Percentiles rank a stretch among this genome's conserved stretches.
Conservation (phyloP, 2,113 vertebrate genomes). For the Gymnarchus niloticus region DNA sequence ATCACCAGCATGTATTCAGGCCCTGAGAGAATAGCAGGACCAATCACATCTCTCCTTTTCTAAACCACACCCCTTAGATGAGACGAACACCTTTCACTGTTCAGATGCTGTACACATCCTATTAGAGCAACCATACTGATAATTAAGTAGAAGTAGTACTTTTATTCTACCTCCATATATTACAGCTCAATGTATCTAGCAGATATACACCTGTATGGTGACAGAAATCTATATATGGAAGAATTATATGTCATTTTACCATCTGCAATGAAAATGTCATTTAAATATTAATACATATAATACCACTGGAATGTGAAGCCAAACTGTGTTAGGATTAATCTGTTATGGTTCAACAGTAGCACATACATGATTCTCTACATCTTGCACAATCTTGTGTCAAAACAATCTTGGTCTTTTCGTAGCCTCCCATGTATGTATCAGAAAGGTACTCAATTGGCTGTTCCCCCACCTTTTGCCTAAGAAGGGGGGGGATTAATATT, state of each 20-base stretch:
- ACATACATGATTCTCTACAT: slow-evolving; percentile 15
- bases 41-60: slow-evolving; percentile 13
- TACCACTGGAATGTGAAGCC: slow-evolving; percentile 42
- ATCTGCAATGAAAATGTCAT: slow-evolving; percentile 20
- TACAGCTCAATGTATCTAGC: slow-evolving; percentile 26
- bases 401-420: neutral
- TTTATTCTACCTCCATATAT: slow-evolving; percentile 31
- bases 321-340: slow-evolving; percentile 31
- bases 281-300: slow-evolving; percentile 28
- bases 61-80: slow-evolving; percentile 17
- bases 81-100: slow-evolving; percentile 5
- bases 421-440: neutral
- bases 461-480: neutral
- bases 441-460: slow-evolving; percentile 1
- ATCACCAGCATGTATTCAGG: slow-evolving; percentile 19
- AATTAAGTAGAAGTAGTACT: slow-evolving; percentile 15
- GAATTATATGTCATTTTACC: slow-evolving; percentile 26
- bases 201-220: slow-evolving; percentile 24
- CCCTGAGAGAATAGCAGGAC: slow-evolving; percentile 5
- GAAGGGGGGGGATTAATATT: neutral
- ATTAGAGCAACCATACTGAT: slow-evolving; percentile 18
- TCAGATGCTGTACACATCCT: slow-evolving; percentile 27
- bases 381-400: slow-evolving; percentile 11
- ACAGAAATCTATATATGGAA: slow-evolving; percentile 25
- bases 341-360: slow-evolving; percentile 29